phyloP scores from a whole-genome alignment of 2,888 invertebrate genomes.

The Torymus auratus region DNA sequence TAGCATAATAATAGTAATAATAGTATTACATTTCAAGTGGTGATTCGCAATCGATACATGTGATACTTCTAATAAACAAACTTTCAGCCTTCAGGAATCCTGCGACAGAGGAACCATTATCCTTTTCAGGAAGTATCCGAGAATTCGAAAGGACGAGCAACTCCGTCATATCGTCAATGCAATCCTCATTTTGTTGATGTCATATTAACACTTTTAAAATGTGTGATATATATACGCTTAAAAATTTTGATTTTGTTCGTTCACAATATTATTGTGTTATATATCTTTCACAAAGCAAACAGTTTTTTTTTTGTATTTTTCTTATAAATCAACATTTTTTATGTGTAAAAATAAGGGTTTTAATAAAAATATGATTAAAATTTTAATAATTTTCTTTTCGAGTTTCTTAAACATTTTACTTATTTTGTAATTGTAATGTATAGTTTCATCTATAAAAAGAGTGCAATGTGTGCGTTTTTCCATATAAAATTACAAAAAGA shows the following conservation, averaged over 20 bases:
- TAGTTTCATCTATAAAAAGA: constrained; percentile 20
- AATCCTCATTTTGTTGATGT: neutral
- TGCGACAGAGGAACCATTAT: constrained; percentile 43
- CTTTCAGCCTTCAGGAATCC: constrained; percentile 65
- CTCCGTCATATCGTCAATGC: neutral
- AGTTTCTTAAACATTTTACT: neutral
- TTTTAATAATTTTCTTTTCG: neutral
- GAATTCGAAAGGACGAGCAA: neutral
- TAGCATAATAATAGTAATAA: constrained; percentile 37
- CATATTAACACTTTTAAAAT: neutral
- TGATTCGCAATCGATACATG: constrained; percentile 48
- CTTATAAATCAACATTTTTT: neutral
- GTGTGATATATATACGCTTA: neutral
- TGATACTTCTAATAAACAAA: constrained; percentile 59
- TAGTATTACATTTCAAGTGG: constrained; percentile 41
- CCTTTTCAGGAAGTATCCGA: constrained; percentile 21
- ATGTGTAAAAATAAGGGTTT: neutral
- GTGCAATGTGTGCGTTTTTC: constrained; percentile 34
- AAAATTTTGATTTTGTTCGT: constrained; percentile 14
- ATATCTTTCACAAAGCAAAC: too few species aligned
- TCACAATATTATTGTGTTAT: neutral
- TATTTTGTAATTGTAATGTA: constrained; percentile 2
- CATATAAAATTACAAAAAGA: constrained; percentile 42
- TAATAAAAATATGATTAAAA: neutral
- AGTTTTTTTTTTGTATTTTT: too few species aligned